Conservation (phyloP, 92 coral and sea anemone genomes). For the Nematostella vectensis region DNA sequence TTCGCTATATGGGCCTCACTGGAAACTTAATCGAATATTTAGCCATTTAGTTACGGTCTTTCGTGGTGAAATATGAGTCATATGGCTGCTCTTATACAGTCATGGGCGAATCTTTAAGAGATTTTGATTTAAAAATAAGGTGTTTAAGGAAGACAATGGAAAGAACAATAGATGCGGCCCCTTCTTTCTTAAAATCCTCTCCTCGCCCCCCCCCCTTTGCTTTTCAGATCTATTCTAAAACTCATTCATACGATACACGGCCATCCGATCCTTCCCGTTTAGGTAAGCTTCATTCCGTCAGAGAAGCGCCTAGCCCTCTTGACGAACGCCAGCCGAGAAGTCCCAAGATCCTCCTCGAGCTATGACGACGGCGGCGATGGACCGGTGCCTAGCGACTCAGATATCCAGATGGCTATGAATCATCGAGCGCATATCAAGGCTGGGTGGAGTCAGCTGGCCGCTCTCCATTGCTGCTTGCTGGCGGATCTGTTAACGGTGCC, state of each 20-base stretch:
- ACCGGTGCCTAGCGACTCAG: constrained; percentile 21
- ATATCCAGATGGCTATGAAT: constrained; percentile 65
- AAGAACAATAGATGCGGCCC: too few relatives aligned
- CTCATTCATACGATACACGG: neutral
- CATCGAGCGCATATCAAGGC: constrained; percentile 99
- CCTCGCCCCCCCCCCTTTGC: too few relatives aligned
- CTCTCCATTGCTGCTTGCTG: constrained; percentile 91
- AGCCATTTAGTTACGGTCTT: too few relatives aligned
- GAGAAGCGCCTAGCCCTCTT: constrained; percentile 76
- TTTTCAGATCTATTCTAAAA: too few relatives aligned
- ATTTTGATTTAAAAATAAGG: too few relatives aligned
- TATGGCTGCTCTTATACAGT: too few relatives aligned
- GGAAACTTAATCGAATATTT: too few relatives aligned
- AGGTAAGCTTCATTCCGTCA: constrained; percentile 63
- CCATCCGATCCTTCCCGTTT: neutral
- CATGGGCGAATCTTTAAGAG: too few relatives aligned
- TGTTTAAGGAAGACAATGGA: too few relatives aligned
- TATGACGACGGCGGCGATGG: constrained; percentile 39
- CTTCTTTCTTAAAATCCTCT: too few relatives aligned
- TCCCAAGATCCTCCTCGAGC: constrained; percentile 51
- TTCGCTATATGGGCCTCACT: too few relatives aligned
- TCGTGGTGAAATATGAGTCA: too few relatives aligned
- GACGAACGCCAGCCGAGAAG: constrained; percentile 47
- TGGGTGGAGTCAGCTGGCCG: constrained; percentile 99
- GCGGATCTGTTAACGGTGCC: constrained; percentile 73